Conservation (phyloP, 1,140 invertebrate species). For the Drosophila littoralis region DNA sequence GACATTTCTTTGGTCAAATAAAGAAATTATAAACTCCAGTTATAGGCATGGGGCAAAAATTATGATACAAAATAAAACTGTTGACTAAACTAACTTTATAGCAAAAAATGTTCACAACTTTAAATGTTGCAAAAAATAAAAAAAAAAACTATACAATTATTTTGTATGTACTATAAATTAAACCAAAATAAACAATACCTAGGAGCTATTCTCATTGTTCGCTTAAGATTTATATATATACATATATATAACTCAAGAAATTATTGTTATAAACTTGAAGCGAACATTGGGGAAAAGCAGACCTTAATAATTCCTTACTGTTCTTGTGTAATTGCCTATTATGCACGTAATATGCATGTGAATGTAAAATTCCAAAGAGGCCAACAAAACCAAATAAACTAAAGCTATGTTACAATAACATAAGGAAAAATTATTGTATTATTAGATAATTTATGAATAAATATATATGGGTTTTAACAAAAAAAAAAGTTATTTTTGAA, state of each 20-base stretch:
- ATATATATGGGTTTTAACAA: conserved; percentile 81
- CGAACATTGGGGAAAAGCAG: not conserved
- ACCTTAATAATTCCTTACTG: conserved; percentile 25
- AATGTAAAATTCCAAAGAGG: conserved; percentile 57
- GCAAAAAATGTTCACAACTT: conserved; percentile 38
- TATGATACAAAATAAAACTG: not conserved
- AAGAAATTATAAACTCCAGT: not conserved
- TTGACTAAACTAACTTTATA: conserved; percentile 19
- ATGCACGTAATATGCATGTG: conserved; percentile 26
- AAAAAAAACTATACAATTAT: conserved; percentile 30
- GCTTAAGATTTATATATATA: conserved; percentile 8
- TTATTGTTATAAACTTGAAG: conserved; percentile 11
- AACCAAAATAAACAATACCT: conserved; percentile 13
- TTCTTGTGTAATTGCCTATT: conserved; percentile 50
- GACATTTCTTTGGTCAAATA: not conserved
- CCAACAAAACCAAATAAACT: conserved; percentile 54
- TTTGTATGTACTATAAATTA: conserved; percentile 57
- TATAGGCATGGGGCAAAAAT: conserved; percentile 11
- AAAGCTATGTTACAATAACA: conserved; percentile 48
- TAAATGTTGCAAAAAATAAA: conserved; percentile 24
- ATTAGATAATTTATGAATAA: conserved; percentile 64
- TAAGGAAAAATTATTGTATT: conserved; percentile 45
- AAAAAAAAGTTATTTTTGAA: conserved; percentile 5
- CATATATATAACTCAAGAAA: not conserved
- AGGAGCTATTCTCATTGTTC: conserved; percentile 15